Percentiles rank a stretch among this genome's conserved stretches.
phyloP scores from a whole-genome alignment of 2,888 invertebrate species.

The Rhamnusium bicolor region DNA sequence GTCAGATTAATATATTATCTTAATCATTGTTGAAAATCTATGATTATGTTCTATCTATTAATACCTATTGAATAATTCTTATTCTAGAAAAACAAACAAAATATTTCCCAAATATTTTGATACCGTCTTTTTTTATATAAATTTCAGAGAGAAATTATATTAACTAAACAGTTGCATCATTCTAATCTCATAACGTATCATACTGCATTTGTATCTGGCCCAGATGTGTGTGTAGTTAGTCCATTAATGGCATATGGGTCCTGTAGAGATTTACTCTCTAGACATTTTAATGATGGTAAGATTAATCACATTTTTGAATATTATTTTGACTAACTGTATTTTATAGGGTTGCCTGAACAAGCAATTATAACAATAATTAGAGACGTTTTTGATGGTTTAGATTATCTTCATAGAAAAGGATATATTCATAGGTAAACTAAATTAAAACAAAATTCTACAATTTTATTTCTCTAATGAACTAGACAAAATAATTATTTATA shows the following conservation, averaged over 20 bases:
- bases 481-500: too few species aligned
- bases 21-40: too few species aligned
- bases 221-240: conserved; percentile 84
- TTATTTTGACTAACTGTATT: background rate
- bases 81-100: too few species aligned
- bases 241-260: conserved; percentile 91
- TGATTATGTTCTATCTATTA: too few species aligned
- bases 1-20: too few species aligned
- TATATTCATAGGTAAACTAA: conserved; percentile 87
- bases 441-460: too few species aligned
- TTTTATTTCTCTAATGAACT: too few species aligned
- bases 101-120: too few species aligned
- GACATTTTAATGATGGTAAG: conserved; percentile 79
- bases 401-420: conserved; percentile 88
- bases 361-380: conserved; percentile 85
- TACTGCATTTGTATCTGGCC: conserved; percentile 84
- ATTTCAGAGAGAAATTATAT: conserved; percentile 84
- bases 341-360: conserved; percentile 83
- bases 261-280: conserved; percentile 83
- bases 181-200: conserved; percentile 84
- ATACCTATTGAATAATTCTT: too few species aligned
- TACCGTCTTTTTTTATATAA: too few species aligned
- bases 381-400: conserved; percentile 85
- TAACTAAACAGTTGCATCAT: conserved; percentile 85
- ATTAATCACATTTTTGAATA: background rate